Evolutionary conservation across 1,140 invertebrate species (phyloP), one percentile per base, ranked within the genome.

Genomic region (Centruroides vittatus): DNA sequence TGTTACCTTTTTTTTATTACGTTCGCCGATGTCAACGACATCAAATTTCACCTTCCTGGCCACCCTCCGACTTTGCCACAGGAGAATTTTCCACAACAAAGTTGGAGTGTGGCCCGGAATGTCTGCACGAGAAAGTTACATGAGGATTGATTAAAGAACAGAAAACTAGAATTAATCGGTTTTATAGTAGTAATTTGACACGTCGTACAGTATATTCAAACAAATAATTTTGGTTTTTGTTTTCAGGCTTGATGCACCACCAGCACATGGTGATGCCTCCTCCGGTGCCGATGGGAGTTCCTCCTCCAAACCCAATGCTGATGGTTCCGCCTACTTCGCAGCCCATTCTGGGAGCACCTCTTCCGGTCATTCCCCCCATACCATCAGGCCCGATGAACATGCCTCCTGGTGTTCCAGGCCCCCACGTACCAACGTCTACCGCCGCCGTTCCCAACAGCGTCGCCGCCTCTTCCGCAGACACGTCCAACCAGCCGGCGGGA

Each of bases 241-340:
- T 53, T 59, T 11, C 3, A 41, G 41, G 41, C 8, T 3, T 41
- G 41, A 64, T 66, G 65, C 49, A 60, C 10, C 34, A 60, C 34
- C 54, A 34, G 23, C 54, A 55, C 5, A 66, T 66, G 59, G 41
- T 41, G 5, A 41, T 41, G 41, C 41, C 41, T 5, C 41, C 41
- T 5, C 60, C 57, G 56, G 47, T 66, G 11, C 65, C 65, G 10
- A 61, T 66, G 58, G 65, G 65, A 6, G 63, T 66, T 56, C 65
- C 65, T 10, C 62, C 65, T 9, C 62, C 65, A 11, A 58, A 58
- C 48, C 65, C 59, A 1, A 58, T 66, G 65, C 11, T 66, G 11
- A 64, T 66, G 62, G 59, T 64, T 51, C 65, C 64, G 35, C 65
- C 60, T n/a, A 57, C 48, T n/a, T 55, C 59, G 3, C 53, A 55